Conservation (phyloP, 2,113 vertebrate species). For the Holacanthus passer region DNA sequence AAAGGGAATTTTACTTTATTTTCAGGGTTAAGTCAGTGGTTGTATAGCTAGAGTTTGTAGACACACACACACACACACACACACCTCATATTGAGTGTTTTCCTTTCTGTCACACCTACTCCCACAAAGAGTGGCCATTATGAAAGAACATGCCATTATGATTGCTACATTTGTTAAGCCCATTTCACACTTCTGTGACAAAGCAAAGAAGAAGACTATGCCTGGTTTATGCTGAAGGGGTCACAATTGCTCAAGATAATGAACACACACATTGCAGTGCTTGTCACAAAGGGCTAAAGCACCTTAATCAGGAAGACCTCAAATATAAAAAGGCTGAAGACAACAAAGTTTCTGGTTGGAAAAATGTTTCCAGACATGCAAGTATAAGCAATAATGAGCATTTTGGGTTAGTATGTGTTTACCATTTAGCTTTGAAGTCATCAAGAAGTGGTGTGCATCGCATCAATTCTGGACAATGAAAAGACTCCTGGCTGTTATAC, state of each 20-base stretch:
- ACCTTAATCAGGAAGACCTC: conserved; percentile 13
- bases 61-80: not conserved
- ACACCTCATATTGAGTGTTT: not conserved
- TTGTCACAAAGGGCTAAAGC: not conserved
- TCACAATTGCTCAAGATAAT: conserved; percentile 72
- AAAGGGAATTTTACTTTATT: not conserved
- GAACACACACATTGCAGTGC: conserved; percentile 17
- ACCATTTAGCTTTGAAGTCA: not conserved
- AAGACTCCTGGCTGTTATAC: not conserved
- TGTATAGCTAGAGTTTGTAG: not conserved
- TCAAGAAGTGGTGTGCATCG: not conserved
- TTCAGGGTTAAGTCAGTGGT: not conserved
- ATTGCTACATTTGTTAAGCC: not conserved
- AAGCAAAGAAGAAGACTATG: conserved; percentile 19
- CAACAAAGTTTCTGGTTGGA: not conserved
- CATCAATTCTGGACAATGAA: not conserved
- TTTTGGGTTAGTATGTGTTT: conserved; percentile 4
- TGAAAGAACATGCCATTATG: not conserved
- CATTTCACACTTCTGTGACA: not conserved
- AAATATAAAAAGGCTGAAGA: not conserved
- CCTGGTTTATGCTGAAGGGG: conserved; percentile 66
- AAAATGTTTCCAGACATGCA: not conserved
- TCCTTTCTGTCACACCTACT: not conserved
- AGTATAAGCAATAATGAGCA: not conserved
- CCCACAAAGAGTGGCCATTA: not conserved